Conservation (phyloP, 2,797 vertebrate genomes). For the Distichodus sexfasciatus region DNA sequence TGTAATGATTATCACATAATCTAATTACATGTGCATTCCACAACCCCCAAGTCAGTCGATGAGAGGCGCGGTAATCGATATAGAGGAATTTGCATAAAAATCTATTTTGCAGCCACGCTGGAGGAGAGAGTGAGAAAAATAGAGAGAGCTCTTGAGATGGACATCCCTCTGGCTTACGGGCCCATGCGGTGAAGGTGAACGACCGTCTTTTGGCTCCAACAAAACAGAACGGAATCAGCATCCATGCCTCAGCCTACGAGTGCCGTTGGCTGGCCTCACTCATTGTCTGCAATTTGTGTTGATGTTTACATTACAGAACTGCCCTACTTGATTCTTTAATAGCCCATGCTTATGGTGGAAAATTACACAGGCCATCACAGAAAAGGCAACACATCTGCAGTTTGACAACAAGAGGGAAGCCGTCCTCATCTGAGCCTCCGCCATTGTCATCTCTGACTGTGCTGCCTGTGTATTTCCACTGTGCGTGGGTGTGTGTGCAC, state of each 20-base stretch:
- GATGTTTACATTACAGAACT: constrained; percentile 10
- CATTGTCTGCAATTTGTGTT: constrained; percentile 25
- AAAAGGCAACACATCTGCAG: background rate
- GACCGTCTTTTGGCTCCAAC: background rate
- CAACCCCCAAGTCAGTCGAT: constrained; percentile 62
- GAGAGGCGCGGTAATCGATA: constrained; percentile 67
- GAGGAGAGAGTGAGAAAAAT: constrained; percentile 50
- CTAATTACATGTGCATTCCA: constrained; percentile 70
- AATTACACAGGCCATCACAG: constrained; percentile 10
- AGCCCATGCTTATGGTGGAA: constrained; percentile 11
- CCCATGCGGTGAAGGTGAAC: constrained; percentile 21
- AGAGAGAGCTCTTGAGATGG: constrained; percentile 65
- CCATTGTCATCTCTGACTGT: background rate
- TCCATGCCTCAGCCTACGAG: constrained; percentile 23
- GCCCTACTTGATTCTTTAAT: constrained; percentile 32
- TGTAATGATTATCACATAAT: constrained; percentile 71
- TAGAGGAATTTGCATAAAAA: constrained; percentile 78
- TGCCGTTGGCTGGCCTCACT: constrained; percentile 18
- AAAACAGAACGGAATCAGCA: constrained; percentile 14
- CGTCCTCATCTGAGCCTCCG: background rate
- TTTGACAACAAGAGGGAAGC: background rate
- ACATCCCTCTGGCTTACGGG: constrained; percentile 58
- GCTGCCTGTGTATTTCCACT: background rate
- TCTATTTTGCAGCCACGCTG: constrained; percentile 68
- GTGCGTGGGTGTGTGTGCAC: constrained; percentile 36